Percentiles rank a stretch among this genome's conserved stretches.
Evolutionary conservation across 2,113 vertebrate species (phyloP).

Genomic region (Lampris incognitus): DNA sequence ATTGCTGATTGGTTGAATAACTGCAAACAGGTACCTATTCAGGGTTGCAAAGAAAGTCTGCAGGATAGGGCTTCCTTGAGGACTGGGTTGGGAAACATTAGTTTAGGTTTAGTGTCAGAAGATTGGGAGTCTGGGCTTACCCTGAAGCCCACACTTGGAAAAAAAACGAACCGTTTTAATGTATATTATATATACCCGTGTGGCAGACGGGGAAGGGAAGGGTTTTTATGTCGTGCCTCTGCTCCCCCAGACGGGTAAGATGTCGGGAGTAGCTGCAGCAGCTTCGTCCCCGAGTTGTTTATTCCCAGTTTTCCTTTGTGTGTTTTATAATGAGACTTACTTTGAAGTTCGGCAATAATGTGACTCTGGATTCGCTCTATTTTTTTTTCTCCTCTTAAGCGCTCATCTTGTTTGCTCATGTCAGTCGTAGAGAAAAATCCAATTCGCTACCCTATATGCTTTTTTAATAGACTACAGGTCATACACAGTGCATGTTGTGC

Average conservation of each 20-base stretch:
- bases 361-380: conserved; percentile 18
- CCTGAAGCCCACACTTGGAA: neutral
- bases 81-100: no score
- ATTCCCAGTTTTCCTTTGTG: conserved; percentile 31
- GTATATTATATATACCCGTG: no score
- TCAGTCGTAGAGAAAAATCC: no score
- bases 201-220: no score
- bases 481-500: conserved; percentile 57
- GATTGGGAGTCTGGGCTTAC: no score
- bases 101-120: no score
- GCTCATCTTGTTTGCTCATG: neutral
- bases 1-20: no score
- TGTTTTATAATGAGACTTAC: conserved; percentile 47
- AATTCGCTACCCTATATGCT: conserved; percentile 2
- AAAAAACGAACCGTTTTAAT: neutral
- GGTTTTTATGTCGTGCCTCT: no score
- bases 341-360: conserved; percentile 53
- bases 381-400: conserved; percentile 16
- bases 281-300: conserved; percentile 18
- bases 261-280: conserved; percentile 8
- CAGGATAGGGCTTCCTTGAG: no score
- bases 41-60: no score
- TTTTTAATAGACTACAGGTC: conserved; percentile 44
- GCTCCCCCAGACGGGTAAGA: no score
- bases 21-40: no score